Evolutionary conservation across 2,888 invertebrate genomes (phyloP), one percentile per base, ranked within the genome.

Genomic region (Plagodis pulveraria): DNA sequence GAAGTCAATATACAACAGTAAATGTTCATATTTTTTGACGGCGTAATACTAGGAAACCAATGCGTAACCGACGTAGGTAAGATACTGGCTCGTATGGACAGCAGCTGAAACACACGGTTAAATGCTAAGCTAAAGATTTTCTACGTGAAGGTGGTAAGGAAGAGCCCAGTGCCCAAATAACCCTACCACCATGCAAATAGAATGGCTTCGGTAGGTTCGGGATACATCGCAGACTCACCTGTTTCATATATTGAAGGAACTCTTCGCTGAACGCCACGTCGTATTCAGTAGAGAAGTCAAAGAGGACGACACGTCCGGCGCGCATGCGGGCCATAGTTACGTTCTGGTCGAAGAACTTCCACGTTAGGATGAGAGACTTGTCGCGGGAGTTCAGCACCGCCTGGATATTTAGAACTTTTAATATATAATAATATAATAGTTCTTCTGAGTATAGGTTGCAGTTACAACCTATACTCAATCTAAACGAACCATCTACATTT

Each of bases 341-440:
- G 50, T 68, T 71, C 66, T 83, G 84, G 54, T 83, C 77, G 76
- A 76, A 83, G 77, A 87, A 87, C 74, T 78, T 72, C 87, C 87
- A 88, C 58, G 66, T 71, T 47, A 87, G 65, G 40, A 83, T 59
- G 41, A 86, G 65, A 0, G 74, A 61, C 61, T 75, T 72, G 63
- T 77, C 67, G 6, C 74, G 77, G 0, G 80, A 77, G 54, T 59
- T 72, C 22, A 82, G 10, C 54, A 86, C 76, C 10, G 84, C 86
- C 87, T 87, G 59, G 6, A 38, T 7, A 42, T 22, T 22, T 22
- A 5, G 22, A 35, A 49, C 22, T 22, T 22, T 22, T 22, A 22
- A 22, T n/a, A n/a, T n/a, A n/a, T n/a, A n/a, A n/a, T n/a, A n/a
- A n/a, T n/a, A n/a, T 22, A 2, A 22, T 22, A 22, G 22, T 22